These are phyloP conservation scores for Coelopa frigida DNA, from an alignment of 1,140 invertebrate species.

Conservation along the genomic window DNA sequence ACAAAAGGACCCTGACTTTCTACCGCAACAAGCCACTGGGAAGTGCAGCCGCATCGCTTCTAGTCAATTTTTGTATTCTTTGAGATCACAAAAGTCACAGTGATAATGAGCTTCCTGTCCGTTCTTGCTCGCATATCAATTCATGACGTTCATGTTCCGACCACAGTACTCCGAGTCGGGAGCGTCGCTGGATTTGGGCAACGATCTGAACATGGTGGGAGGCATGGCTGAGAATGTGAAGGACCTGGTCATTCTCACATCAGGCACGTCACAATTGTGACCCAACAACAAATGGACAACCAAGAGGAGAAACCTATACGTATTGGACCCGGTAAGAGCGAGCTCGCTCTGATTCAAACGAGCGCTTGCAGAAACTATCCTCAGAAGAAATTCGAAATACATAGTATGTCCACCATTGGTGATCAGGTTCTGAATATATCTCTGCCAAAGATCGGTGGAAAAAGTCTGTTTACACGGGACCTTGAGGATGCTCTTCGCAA, in stretches of 20 bases:
- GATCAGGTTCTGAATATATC: too few relatives aligned
- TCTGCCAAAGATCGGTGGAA: too few relatives aligned
- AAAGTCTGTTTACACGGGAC: too few relatives aligned
- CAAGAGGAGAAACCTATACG: constrained; percentile 44
- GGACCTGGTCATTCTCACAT: too few relatives aligned
- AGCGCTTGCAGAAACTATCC: constrained; percentile 60
- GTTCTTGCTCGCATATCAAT: constrained; percentile 62
- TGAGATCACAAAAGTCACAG: constrained; percentile 50
- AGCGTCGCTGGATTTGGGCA: constrained; percentile 73
- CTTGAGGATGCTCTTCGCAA: too few relatives aligned
- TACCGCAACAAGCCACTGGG: constrained; percentile 78
- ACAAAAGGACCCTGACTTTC: constrained; percentile 75
- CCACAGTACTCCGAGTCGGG: constrained; percentile 54
- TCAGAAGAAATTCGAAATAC: constrained; percentile 64
- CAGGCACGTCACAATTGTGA: too few relatives aligned
- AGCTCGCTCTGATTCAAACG: constrained; percentile 72
- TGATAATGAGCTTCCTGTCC: constrained; percentile 52
- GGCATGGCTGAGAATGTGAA: constrained; percentile 90
- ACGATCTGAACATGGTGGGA: constrained; percentile 91
- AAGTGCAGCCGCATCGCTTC: constrained; percentile 55
- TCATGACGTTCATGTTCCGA: constrained; percentile 44
- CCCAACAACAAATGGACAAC: constrained; percentile 44
- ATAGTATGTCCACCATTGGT: too few relatives aligned
- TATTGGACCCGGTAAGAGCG: constrained; percentile 62
- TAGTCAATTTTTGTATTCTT: constrained; percentile 54